A percentile compares a stretch with the other conserved stretches of the same genome.
Evolutionary conservation across 2,888 invertebrate genomes (phyloP).

Genomic region (Plusia festucae): DNA sequence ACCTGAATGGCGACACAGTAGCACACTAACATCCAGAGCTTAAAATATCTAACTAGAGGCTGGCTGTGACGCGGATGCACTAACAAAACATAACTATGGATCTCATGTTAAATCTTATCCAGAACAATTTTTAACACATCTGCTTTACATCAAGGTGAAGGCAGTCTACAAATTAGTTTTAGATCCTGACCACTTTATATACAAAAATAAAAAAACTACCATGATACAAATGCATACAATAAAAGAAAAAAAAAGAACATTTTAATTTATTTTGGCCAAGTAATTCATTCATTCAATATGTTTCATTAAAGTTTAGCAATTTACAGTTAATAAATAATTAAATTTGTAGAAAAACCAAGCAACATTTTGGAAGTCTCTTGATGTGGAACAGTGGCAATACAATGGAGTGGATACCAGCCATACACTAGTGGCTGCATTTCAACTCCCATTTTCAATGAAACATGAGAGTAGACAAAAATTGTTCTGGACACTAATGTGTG

Average conservation of each 20-base stretch:
- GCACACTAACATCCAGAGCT: conserved; percentile 78
- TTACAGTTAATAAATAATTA: conserved; percentile 4
- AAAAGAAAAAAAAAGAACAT: not conserved
- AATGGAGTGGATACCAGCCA: not conserved
- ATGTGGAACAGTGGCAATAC: conserved; percentile 3
- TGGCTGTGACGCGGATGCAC: conserved; percentile 82
- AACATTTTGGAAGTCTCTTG: conserved; percentile 2
- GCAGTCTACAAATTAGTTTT: conserved; percentile 68
- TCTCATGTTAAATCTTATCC: conserved; percentile 78
- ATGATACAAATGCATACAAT: not conserved
- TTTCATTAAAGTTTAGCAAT: not conserved
- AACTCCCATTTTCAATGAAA: conserved; percentile 28
- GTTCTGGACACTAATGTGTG: conserved; percentile 72
- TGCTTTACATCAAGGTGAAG: conserved; percentile 66
- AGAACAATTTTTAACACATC: conserved; percentile 82
- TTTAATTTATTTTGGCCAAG: conserved; percentile 18
- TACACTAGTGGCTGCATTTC: conserved; percentile 8
- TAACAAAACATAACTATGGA: conserved; percentile 77
- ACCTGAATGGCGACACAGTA: conserved; percentile 65
- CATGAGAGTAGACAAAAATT: conserved; percentile 64
- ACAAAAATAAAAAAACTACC: conserved; percentile 16
- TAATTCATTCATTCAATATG: too few species aligned
- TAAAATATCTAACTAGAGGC: conserved; percentile 75
- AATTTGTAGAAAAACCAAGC: conserved; percentile 7
- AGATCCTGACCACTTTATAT: conserved; percentile 26